Conservation (phyloP, 2,888 invertebrate species). For the Agrypnus murinus region DNA sequence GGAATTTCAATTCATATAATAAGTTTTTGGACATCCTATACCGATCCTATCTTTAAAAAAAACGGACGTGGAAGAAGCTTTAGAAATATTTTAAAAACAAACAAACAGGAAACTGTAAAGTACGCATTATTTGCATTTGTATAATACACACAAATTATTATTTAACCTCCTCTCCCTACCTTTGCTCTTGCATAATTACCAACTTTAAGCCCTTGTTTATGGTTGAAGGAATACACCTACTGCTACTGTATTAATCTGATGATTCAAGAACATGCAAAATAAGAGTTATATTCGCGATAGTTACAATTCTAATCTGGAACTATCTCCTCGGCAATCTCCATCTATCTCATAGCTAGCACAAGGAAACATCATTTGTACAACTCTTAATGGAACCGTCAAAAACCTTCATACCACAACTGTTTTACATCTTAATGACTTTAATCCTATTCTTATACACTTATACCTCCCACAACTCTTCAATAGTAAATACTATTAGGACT, state of each 20-base stretch:
- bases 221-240: background rate
- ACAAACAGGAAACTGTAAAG: constrained; percentile 4
- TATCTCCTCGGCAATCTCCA: background rate
- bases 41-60: too few relatives aligned
- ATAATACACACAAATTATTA: constrained; percentile 5
- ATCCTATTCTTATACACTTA: too few relatives aligned
- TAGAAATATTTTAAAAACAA: too few relatives aligned
- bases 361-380: too few relatives aligned
- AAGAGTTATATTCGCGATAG: background rate
- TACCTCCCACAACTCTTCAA: background rate
- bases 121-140: background rate
- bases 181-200: constrained; percentile 2
- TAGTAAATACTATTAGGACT: too few relatives aligned
- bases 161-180: background rate
- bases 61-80: too few relatives aligned
- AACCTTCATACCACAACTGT: too few relatives aligned
- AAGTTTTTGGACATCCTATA: too few relatives aligned
- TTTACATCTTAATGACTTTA: too few relatives aligned
- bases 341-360: too few relatives aligned
- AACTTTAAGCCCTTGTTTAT: constrained; percentile 2
- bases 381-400: too few relatives aligned
- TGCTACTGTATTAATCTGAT: background rate
- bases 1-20: too few relatives aligned
- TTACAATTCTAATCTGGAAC: background rate
- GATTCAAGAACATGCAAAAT: background rate